A percentile compares a stretch with the other conserved stretches of the same genome.
Conservation (phyloP, 2,888 invertebrate species). For the Macroteleia sp. region DNA sequence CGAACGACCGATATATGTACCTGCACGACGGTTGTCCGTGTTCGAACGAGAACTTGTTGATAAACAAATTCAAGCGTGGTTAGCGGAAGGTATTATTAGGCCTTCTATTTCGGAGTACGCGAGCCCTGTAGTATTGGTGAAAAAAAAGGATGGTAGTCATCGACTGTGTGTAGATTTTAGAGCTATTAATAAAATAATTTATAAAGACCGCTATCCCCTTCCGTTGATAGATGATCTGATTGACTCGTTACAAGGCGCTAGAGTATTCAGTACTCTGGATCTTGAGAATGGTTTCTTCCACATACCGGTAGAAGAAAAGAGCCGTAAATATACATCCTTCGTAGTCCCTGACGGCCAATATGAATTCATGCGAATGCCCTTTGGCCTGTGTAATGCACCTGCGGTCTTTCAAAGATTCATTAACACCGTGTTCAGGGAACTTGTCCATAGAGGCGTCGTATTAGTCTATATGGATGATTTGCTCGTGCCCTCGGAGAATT, state of each 20-base stretch:
- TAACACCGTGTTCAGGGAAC: neutral
- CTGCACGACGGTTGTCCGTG: neutral
- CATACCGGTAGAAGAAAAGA: neutral
- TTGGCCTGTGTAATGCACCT: conserved; percentile 1
- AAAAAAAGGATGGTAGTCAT: neutral
- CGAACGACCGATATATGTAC: neutral
- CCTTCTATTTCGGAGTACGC: neutral
- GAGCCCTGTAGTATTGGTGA: neutral
- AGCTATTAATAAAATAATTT: neutral
- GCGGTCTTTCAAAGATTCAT: neutral
- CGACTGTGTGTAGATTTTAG: neutral
- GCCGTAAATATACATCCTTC: neutral
- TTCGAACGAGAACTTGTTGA: neutral
- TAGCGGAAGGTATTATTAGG: neutral
- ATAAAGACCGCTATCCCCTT: neutral
- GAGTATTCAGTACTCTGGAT: neutral
- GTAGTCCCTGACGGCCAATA: neutral
- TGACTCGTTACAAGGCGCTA: neutral
- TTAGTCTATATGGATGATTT: neutral
- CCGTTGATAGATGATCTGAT: neutral
- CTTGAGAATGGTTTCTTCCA: conserved; percentile 2
- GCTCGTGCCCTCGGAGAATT: neutral
- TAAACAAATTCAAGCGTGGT: neutral
- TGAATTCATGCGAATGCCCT: conserved; percentile 2
- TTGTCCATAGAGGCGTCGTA: neutral